Percentiles rank a stretch among this genome's conserved stretches.
Conservation (phyloP, 2,113 vertebrate genomes). For the Ammodramus savannarum region DNA sequence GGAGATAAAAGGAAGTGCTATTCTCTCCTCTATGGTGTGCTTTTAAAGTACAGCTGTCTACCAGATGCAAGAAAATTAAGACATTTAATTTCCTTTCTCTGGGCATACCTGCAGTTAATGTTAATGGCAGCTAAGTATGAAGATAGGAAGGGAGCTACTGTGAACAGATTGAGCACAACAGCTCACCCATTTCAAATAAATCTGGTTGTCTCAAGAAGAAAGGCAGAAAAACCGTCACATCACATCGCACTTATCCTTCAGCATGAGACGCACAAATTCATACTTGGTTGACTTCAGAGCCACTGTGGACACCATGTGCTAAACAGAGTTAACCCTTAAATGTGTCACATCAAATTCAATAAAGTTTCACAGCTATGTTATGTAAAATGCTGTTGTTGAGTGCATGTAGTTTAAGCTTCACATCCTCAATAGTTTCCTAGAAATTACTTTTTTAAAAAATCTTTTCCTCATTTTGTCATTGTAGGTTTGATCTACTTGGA, state of each 20-base stretch:
- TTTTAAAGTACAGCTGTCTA: constrained; percentile 27
- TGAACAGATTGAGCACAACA: neutral
- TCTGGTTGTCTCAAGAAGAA: neutral
- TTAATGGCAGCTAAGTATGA: neutral
- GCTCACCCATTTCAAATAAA: neutral
- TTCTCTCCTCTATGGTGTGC: neutral
- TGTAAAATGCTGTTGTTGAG: neutral
- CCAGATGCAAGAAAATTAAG: constrained; percentile 57
- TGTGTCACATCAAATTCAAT: neutral
- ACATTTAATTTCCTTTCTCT: constrained; percentile 40
- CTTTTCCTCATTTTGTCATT: neutral
- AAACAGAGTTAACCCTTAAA: neutral
- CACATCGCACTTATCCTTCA: neutral
- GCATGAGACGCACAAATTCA: neutral
- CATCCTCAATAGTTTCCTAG: neutral
- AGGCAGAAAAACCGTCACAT: neutral
- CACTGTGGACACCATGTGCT: neutral
- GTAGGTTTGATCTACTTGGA: neutral
- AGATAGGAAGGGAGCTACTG: neutral
- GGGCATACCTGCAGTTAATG: neutral
- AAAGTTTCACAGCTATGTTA: neutral
- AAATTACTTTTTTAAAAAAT: neutral
- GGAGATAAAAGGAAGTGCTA: neutral
- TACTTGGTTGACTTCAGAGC: neutral
- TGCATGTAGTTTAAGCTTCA: neutral